These are phyloP conservation scores for Agrilus biguttatus DNA, from an alignment of 2,888 invertebrate species.

Conservation along the genomic window DNA sequence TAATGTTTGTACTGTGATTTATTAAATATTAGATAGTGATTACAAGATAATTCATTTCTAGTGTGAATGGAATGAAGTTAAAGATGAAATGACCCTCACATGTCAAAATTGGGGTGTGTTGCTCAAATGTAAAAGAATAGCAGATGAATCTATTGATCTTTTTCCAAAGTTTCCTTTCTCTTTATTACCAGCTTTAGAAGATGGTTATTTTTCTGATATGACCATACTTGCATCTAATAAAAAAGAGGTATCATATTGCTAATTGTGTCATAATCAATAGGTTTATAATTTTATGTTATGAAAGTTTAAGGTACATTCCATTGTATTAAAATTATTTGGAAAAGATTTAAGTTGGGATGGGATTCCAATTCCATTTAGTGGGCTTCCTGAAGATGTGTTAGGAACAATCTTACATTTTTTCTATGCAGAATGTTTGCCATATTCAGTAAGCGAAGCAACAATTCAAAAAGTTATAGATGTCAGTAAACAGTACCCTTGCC, in stretches of 20 bases:
- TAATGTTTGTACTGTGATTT: slow-evolving; percentile 22
- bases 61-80: slow-evolving; percentile 28
- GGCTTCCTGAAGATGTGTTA: slow-evolving; percentile 44
- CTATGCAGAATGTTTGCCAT: slow-evolving; percentile 48
- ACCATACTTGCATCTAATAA: slow-evolving; percentile 35
- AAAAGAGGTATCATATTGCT: slow-evolving; percentile 18
- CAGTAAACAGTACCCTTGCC: slow-evolving; percentile 38
- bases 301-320: slow-evolving; percentile 40
- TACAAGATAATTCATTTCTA: slow-evolving; percentile 7
- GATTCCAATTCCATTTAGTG: slow-evolving; percentile 39
- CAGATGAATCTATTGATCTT: slow-evolving; percentile 30
- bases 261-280: not conserved
- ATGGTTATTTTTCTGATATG: slow-evolving; percentile 50
- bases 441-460: slow-evolving; percentile 40
- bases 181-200: slow-evolving; percentile 47
- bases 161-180: slow-evolving; percentile 41
- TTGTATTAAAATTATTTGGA: slow-evolving; percentile 40
- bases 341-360: slow-evolving; percentile 41
- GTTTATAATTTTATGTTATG: slow-evolving; percentile 7
- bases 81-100: slow-evolving; percentile 38
- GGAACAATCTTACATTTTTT: slow-evolving; percentile 46
- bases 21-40: not conserved
- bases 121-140: slow-evolving; percentile 40
- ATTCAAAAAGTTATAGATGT: slow-evolving; percentile 40
- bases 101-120: slow-evolving; percentile 49